phyloP scores from a whole-genome alignment of 2,797 vertebrate species.

The Semotilus atromaculatus region DNA sequence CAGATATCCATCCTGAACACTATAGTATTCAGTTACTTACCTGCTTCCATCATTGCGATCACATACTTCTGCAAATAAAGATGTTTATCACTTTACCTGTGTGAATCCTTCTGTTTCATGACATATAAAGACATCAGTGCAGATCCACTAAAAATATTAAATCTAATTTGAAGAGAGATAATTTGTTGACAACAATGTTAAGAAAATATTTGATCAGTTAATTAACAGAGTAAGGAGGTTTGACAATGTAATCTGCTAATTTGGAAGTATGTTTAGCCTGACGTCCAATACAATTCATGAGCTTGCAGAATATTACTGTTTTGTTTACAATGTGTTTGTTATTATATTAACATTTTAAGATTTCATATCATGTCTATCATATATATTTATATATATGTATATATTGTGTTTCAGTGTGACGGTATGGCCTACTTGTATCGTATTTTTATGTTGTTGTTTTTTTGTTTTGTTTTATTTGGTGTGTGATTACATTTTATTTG shows the following conservation, averaged over 20 bases:
- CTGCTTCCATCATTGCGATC: too few species aligned
- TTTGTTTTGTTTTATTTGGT: too few species aligned
- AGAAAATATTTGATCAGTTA: slow-evolving; percentile 5
- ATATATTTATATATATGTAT: too few species aligned
- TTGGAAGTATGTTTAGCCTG: background rate
- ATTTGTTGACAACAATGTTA: slow-evolving; percentile 51
- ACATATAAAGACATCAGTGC: slow-evolving; percentile 66
- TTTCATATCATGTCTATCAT: too few species aligned
- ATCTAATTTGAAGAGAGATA: slow-evolving; percentile 69
- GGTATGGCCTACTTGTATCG: too few species aligned
- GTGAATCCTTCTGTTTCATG: too few species aligned
- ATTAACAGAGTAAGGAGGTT: slow-evolving; percentile 12
- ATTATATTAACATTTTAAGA: background rate
- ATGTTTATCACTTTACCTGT: too few species aligned
- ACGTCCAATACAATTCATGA: background rate
- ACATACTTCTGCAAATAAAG: too few species aligned
- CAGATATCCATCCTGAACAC: too few species aligned
- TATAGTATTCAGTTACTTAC: too few species aligned
- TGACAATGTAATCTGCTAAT: background rate
- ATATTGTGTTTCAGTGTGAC: too few species aligned
- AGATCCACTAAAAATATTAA: slow-evolving; percentile 71
- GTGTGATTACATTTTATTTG: background rate
- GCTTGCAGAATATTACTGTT: background rate
- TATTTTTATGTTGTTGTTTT: too few species aligned
- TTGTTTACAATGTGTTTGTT: background rate